Evolutionary conservation across 2,888 invertebrate genomes (phyloP), one percentile per base, ranked within the genome.

Genomic region (Acrobasis repandana): DNA sequence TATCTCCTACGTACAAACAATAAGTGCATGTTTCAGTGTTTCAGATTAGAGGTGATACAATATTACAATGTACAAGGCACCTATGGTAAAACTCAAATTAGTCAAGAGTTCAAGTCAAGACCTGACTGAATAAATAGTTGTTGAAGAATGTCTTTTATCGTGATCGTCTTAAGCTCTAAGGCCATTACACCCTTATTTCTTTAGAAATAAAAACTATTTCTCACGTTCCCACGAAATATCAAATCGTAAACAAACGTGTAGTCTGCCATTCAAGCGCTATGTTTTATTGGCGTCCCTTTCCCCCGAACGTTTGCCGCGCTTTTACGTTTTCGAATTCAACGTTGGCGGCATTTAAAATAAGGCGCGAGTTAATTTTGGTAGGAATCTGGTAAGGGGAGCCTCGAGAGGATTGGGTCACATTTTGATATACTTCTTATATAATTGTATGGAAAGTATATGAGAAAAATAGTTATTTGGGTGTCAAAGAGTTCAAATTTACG

Each of bases 251-350:
- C 90, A 91, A 90, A 88, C 88, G 86, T 77, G 78, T 52, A 52
- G 74, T 43, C 81, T 80, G 75, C 82, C 84, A 83, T 85, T 83
- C 86, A 87, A 77, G 80, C 78, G 83, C 81, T 80, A 82, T 90
- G 90, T 92, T 91, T 92, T 91, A 90, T 90, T 89, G 89, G 88
- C 87, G 74, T 92, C 91, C 86, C 91, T 91, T 88, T 92, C 91
- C 74, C 83, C 77, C 91, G 70, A 76, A 80, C 81, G 79, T 86
- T 90, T 90, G 82, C 89, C 91, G 91, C 91, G 91, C 89, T 89
- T 92, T 88, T 79, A 80, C 71, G 76, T 81, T 89, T 87, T 88
- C 82, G 79, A 85, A 88, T 79, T 78, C 78, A 84, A 90, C 88
- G 90, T 90, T 90, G 90, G 89, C 90, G 88, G 90, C 83, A 88